Conservation (phyloP, 2,113 vertebrate genomes). For the Paraplagusia blochii region DNA sequence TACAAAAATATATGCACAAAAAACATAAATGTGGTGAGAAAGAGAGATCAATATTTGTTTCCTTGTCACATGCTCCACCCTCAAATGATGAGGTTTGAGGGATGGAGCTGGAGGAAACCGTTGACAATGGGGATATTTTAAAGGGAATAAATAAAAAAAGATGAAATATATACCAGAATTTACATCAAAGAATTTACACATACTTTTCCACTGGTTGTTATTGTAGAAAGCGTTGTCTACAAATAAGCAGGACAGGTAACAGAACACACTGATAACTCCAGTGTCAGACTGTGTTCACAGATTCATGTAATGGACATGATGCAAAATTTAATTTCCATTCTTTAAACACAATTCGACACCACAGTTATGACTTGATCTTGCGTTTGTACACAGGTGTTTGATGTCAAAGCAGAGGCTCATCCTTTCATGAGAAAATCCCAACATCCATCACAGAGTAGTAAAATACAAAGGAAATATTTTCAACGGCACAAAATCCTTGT, state of each 20-base stretch:
- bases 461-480: constrained; percentile 66
- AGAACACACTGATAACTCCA: constrained; percentile 35
- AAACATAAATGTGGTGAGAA: constrained; percentile 11
- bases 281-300: constrained; percentile 38
- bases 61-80: constrained; percentile 29
- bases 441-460: constrained; percentile 48
- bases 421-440: not conserved
- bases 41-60: constrained; percentile 17
- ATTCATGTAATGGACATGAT: constrained; percentile 19
- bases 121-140: constrained; percentile 42
- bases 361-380: not conserved
- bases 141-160: constrained; percentile 75
- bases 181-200: constrained; percentile 69
- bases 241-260: too few relatives aligned
- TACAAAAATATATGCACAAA: constrained; percentile 44
- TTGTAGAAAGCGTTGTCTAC: too few relatives aligned
- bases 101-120: constrained; percentile 32
- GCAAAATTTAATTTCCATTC: constrained; percentile 31
- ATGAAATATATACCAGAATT: constrained; percentile 64
- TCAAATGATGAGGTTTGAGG: constrained; percentile 35
- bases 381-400: constrained; percentile 4
- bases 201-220: too few relatives aligned
- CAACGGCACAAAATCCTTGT: not conserved
- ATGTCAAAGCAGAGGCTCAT: not conserved
- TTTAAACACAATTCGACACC: constrained; percentile 19